Conservation (phyloP, 2,113 vertebrate species). For the Etheostoma cragini region DNA sequence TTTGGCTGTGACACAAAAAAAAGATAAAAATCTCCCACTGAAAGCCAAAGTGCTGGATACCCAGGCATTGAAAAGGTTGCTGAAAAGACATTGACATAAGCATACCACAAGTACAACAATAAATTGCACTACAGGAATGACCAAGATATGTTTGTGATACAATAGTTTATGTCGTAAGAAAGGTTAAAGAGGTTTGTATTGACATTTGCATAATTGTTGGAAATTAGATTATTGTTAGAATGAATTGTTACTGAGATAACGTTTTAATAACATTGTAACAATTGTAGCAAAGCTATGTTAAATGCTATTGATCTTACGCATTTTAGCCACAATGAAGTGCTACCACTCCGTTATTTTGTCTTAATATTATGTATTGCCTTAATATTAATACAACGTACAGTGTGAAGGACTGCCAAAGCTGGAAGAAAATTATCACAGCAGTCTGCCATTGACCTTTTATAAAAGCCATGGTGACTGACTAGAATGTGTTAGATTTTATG, state of each 20-base stretch:
- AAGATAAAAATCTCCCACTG: not conserved
- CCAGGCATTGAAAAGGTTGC: too few relatives aligned
- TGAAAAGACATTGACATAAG: too few relatives aligned
- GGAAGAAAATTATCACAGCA: not conserved
- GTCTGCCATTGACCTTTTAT: not conserved
- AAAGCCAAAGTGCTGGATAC: not conserved
- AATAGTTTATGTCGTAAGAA: not conserved
- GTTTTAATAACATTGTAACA: not conserved
- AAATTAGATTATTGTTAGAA: not conserved
- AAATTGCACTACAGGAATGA: not conserved
- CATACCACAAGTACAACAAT: too few relatives aligned
- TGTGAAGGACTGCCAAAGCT: not conserved
- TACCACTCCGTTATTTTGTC: not conserved
- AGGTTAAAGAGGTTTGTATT: not conserved
- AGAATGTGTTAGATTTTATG: not conserved
- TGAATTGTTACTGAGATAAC: not conserved
- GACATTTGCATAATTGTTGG: too few relatives aligned
- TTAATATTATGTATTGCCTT: too few relatives aligned
- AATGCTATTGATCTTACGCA: not conserved
- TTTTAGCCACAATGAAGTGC: not conserved
- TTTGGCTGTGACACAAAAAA: not conserved
- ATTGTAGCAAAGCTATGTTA: not conserved
- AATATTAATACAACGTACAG: not conserved
- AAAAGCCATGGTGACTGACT: too few relatives aligned
- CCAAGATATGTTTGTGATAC: not conserved